These are phyloP conservation scores for Polyploca ridens DNA, from an alignment of 2,888 invertebrate species.

Conservation along the genomic window DNA sequence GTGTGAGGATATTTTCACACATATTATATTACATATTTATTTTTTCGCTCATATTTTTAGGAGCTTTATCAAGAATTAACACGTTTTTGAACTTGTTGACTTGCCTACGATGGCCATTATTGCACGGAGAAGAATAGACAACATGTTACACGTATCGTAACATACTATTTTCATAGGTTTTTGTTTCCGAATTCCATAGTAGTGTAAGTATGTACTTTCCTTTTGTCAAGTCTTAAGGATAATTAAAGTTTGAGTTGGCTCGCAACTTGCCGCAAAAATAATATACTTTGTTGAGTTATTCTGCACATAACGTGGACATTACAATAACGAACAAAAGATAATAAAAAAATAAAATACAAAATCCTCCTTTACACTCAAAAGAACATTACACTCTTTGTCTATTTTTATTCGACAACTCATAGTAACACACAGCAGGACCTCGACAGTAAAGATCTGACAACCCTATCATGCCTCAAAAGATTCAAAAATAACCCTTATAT, in stretches of 20 bases:
- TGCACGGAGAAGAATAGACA: too few relatives aligned
- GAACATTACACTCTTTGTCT: constrained; percentile 72
- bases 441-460: constrained; percentile 63
- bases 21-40: too few relatives aligned
- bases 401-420: constrained; percentile 76
- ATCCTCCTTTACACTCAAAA: constrained; percentile 63
- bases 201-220: too few relatives aligned
- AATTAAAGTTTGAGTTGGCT: background rate
- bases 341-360: constrained; percentile 50
- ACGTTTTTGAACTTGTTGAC: too few relatives aligned
- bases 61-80: too few relatives aligned
- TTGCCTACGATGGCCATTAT: too few relatives aligned
- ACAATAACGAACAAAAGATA: constrained; percentile 42
- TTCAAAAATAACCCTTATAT: constrained; percentile 39
- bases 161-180: too few relatives aligned
- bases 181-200: too few relatives aligned
- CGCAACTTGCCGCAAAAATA: background rate
- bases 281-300: constrained; percentile 12
- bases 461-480: constrained; percentile 24
- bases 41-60: too few relatives aligned
- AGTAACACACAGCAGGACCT: constrained; percentile 68
- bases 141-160: too few relatives aligned
- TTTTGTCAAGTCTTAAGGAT: background rate
- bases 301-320: constrained; percentile 26
- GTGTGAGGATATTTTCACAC: too few relatives aligned